Evolutionary conservation across 2,113 vertebrate species (phyloP).

Genomic region (Podarcis raffonei): DNA sequence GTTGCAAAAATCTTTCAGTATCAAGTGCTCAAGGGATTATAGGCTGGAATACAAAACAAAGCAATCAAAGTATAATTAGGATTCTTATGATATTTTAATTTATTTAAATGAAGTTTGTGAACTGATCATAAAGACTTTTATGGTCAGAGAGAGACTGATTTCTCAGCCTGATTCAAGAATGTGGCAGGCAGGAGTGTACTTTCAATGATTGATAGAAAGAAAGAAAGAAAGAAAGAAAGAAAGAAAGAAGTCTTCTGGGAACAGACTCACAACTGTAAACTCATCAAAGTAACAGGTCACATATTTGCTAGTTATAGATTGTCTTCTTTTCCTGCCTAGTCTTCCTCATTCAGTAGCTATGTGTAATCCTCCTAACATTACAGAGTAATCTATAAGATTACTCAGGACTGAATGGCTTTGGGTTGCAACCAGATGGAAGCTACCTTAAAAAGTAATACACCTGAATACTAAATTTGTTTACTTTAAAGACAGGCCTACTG

Average conservation of each 20-base stretch:
- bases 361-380: neutral
- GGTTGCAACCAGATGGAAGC: neutral
- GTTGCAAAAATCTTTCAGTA: neutral
- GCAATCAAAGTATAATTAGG: neutral
- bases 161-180: neutral
- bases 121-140: neutral
- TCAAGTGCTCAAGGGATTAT: neutral
- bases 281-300: neutral
- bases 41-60: neutral
- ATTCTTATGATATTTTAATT: neutral
- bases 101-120: neutral
- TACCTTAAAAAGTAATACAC: neutral
- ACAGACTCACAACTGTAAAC: neutral
- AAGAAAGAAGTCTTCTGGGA: neutral
- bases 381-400: neutral
- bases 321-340: neutral
- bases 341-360: neutral
- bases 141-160: neutral
- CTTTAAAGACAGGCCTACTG: neutral
- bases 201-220: neutral
- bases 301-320: neutral
- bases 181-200: neutral
- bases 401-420: neutral
- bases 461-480: neutral
- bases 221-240: neutral